Conservation (phyloP, 2,797 vertebrate genomes). For the Malacoraja senta region DNA sequence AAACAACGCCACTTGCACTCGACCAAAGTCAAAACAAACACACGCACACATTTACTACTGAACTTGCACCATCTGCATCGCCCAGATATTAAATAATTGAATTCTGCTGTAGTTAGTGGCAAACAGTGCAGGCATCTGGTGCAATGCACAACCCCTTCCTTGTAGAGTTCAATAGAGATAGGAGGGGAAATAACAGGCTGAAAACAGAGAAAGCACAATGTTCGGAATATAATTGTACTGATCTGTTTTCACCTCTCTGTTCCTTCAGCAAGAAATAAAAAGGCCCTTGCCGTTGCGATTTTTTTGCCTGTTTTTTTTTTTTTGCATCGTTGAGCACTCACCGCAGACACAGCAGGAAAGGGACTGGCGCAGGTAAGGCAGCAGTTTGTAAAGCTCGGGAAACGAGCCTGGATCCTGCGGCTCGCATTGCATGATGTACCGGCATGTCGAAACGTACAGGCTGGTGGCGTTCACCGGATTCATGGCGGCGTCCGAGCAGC, state of each 20-base stretch:
- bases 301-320: background rate
- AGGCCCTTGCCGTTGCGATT: slow-evolving; percentile 42
- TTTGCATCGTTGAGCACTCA: slow-evolving; percentile 54
- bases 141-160: slow-evolving; percentile 26
- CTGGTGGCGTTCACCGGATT: slow-evolving; percentile 98
- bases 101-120: background rate
- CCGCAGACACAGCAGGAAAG: slow-evolving; percentile 93
- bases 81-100: background rate
- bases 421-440: slow-evolving; percentile 96
- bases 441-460: slow-evolving; percentile 94
- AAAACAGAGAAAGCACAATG: background rate
- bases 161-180: background rate
- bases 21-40: background rate
- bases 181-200: background rate
- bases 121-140: slow-evolving; percentile 24
- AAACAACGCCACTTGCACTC: background rate
- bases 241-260: too few species aligned
- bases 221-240: background rate
- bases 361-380: slow-evolving; percentile 94
- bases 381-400: slow-evolving; percentile 85
- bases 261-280: background rate
- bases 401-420: slow-evolving; percentile 88
- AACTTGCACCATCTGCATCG: background rate
- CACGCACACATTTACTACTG: background rate
- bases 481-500: slow-evolving; percentile 71